A percentile compares a stretch with the other conserved stretches of the same genome.
These are phyloP conservation scores for Streptopelia turtur DNA, from an alignment of 2,797 vertebrate species.

Conservation along the genomic window DNA sequence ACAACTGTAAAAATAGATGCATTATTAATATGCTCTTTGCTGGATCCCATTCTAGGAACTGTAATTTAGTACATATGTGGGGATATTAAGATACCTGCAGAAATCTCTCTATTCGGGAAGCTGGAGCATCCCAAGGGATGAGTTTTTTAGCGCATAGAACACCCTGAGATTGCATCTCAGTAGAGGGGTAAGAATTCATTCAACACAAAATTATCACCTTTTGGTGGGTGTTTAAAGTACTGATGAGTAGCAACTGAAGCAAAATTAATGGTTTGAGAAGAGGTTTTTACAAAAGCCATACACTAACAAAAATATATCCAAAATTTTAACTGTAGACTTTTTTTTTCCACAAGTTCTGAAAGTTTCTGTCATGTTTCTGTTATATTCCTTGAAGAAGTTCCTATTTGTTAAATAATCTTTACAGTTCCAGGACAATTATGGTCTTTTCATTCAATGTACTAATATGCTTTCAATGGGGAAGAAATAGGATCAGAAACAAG, in stretches of 20 bases:
- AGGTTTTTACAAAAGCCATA: not conserved
- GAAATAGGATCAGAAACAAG: not conserved
- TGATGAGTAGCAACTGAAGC: not conserved
- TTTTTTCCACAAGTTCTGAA: not conserved
- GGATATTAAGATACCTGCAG: not conserved
- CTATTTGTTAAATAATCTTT: not conserved
- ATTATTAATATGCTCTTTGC: not conserved
- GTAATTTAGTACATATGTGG: not conserved
- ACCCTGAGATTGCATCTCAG: not conserved
- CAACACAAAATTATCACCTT: not conserved
- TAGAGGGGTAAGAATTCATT: not conserved
- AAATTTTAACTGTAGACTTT: not conserved
- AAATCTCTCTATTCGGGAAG: not conserved
- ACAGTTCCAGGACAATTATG: not conserved
- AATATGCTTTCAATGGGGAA: not conserved
- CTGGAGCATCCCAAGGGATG: not conserved
- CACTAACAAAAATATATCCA: not conserved
- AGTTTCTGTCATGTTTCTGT: not conserved
- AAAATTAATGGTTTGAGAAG: not conserved
- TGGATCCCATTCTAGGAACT: not conserved
- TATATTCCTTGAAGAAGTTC: not conserved
- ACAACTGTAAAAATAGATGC: not conserved
- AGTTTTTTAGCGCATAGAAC: not conserved
- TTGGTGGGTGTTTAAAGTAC: not conserved
- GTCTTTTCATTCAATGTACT: not conserved